phyloP scores from a whole-genome alignment of 2,888 invertebrate genomes.

The Bibio marci region DNA sequence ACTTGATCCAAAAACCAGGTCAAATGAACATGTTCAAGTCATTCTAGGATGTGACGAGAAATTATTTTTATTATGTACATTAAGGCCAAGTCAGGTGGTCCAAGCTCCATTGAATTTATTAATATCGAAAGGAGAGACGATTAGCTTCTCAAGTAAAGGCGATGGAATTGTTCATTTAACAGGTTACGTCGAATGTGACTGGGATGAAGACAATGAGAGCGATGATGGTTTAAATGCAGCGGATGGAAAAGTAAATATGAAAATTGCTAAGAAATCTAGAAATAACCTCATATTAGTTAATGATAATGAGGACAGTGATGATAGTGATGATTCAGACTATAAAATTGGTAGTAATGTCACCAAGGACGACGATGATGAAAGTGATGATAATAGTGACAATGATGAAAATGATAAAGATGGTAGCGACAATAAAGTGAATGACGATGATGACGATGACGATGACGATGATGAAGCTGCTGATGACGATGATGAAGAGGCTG shows the following conservation, averaged over 20 bases:
- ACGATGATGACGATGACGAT: constrained; percentile 25
- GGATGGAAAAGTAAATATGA: no score
- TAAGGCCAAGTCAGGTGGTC: constrained; percentile 37
- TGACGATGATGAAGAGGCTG: no score
- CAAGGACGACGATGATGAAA: no score
- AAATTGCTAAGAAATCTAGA: no score
- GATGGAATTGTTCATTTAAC: no score
- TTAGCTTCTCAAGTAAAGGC: constrained; percentile 56
- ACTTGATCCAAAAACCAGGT: constrained; percentile 47
- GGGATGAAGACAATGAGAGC: no score
- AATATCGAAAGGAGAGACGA: constrained; percentile 57
- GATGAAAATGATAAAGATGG: constrained; percentile 23
- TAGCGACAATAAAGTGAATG: constrained; percentile 29
- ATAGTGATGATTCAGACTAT: no score
- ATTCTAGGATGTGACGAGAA: constrained; percentile 58
- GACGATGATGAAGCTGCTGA: constrained; percentile 22
- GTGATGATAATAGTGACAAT: no score
- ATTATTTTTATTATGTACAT: constrained; percentile 62
- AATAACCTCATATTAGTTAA: constrained; percentile 18
- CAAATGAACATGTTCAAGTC: constrained; percentile 54
- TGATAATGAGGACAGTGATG: constrained; percentile 28
- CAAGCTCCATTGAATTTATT: constrained; percentile 69
- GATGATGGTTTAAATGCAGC: no score
- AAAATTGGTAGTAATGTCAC: no score
- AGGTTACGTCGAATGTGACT: no score